Evolutionary conservation across 1,140 invertebrate species (phyloP), one percentile per base, ranked within the genome.

Genomic region (Drosophila arawakana): DNA sequence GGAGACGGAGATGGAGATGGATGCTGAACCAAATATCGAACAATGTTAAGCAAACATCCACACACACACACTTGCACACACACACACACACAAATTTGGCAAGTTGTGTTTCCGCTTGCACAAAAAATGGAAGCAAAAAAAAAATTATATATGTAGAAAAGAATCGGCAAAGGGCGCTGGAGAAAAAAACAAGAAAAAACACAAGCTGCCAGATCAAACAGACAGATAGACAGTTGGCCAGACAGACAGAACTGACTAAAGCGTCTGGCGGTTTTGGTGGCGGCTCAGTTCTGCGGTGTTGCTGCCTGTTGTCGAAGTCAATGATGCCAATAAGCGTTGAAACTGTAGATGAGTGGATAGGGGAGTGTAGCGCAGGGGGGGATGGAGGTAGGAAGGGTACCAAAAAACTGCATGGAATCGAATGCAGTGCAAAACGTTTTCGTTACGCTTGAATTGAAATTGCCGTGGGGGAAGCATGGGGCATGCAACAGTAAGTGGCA

Each of bases 1-100:
- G 25, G 25, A 30, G 25, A 30, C 4, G 25, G 25, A 30, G 39
- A 35, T 11, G 50, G 55, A 46, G 30, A 61, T 61, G 69, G 21
- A 62, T 49, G 81, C 74, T 46, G 74, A 81, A 80, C 80, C 83
- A 86, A 86, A 89, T 88, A 89, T 88, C 80, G 80, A 88, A 88
- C 83, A 88, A 89, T 88, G 84, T 88, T 88, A 80, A 83, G 80
- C 83, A 88, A 88, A 89, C 80, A 88, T 70, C 69, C 62, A 73
- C 73, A 73, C 63, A 65, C 49, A 65, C 70, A 81, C 69, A 65
- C 66, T 57, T 41, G 43, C 50, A 63, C 46, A 66, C 49, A 44
- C 15, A 60, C 15, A 60, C 37, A 66, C 55, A 39, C 65, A 76
- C 52, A 81, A 73, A 80, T 76, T 81, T 78, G 74, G 73, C 76